These are phyloP conservation scores for Phodopus roborovskii DNA, from an alignment of 2,113 vertebrate species.

Conservation along the genomic window DNA sequence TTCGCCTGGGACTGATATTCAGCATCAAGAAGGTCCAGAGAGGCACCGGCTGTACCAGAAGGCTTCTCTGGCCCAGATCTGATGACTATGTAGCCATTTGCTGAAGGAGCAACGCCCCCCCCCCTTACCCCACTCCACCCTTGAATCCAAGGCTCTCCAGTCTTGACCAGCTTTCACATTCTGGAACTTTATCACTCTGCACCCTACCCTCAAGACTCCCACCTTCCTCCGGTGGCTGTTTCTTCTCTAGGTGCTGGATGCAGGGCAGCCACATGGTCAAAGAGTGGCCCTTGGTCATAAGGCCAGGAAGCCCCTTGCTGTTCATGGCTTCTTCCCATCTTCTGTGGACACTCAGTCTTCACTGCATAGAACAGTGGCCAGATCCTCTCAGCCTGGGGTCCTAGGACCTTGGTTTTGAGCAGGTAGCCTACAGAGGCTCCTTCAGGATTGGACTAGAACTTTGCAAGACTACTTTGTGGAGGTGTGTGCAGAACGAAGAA, in stretches of 20 bases:
- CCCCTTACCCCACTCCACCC: background rate
- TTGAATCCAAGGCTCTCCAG: background rate
- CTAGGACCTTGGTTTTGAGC: background rate
- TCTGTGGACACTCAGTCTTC: background rate
- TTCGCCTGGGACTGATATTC: background rate
- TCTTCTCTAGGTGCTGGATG: background rate
- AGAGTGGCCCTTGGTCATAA: background rate
- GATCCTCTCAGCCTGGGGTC: background rate
- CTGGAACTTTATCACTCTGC: background rate
- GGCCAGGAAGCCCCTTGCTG: background rate
- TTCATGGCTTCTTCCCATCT: background rate
- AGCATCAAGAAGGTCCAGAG: background rate
- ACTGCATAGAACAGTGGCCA: rapidly evolving
- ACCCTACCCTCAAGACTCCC: background rate
- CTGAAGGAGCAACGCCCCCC: background rate
- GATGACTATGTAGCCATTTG: background rate
- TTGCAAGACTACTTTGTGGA: background rate
- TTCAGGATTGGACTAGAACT: background rate
- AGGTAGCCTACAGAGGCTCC: background rate
- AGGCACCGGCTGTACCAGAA: background rate
- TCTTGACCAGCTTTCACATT: background rate
- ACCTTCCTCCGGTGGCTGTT: background rate
- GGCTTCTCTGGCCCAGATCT: background rate
- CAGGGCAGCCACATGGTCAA: rapidly evolving
- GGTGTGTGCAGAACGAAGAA: background rate